These are phyloP conservation scores for Heliconius cydno DNA, from an alignment of 2,888 invertebrate genomes.

Conservation along the genomic window DNA sequence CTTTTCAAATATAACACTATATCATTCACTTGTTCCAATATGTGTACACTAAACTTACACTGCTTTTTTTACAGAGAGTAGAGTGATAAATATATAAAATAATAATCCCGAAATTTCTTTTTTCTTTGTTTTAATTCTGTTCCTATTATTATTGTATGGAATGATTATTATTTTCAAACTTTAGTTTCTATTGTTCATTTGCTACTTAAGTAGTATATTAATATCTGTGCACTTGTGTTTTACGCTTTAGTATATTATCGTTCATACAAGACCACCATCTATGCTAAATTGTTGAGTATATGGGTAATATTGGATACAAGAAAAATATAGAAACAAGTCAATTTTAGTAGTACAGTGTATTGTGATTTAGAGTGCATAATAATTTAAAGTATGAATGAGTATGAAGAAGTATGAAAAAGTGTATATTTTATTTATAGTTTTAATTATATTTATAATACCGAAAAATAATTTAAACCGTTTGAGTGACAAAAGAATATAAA, in stretches of 20 bases:
- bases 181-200: not conserved
- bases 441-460: too few relatives aligned
- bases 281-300: not conserved
- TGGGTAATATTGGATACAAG: not conserved
- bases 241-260: not conserved
- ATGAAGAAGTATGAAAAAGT: too few relatives aligned
- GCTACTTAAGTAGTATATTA: constrained; percentile 6
- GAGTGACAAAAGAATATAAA: not conserved
- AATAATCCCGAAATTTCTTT: not conserved
- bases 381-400: too few relatives aligned
- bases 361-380: not conserved
- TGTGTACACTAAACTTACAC: too few relatives aligned
- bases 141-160: too few relatives aligned
- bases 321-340: not conserved
- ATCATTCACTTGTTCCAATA: too few relatives aligned
- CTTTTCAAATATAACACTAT: too few relatives aligned
- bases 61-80: not conserved
- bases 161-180: not conserved
- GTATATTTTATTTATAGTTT: not conserved
- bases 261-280: not conserved
- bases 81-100: not conserved
- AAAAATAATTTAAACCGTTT: too few relatives aligned
- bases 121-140: not conserved
- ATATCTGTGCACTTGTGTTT: not conserved
- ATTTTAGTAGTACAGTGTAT: too few relatives aligned